Percentiles rank a stretch among this genome's conserved stretches.
These are phyloP conservation scores for Oxyteleia sp. DNA, from an alignment of 2,888 invertebrate species.

Conservation along the genomic window DNA sequence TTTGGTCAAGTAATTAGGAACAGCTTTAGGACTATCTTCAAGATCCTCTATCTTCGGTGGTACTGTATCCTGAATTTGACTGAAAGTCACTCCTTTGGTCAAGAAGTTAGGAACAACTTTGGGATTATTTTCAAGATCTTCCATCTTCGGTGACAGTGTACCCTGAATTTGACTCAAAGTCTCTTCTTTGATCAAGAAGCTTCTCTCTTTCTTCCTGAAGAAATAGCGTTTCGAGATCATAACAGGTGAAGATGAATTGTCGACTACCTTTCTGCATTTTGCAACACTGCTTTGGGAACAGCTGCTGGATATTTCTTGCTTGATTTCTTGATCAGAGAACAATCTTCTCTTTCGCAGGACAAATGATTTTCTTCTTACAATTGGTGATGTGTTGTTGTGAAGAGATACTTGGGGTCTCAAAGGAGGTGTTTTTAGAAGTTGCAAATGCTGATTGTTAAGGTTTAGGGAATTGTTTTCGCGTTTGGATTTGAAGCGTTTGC, in stretches of 20 bases:
- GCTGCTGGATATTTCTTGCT: constrained; percentile 14
- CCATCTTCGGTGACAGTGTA: constrained; percentile 27
- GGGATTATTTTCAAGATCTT: constrained; percentile 35
- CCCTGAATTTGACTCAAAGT: constrained; percentile 3
- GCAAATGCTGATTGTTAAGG: background rate
- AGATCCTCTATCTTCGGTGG: constrained; percentile 35
- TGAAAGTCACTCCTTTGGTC: background rate
- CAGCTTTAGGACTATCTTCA: too few species aligned
- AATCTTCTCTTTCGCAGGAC: constrained; percentile 23
- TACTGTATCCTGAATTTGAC: constrained; percentile 16
- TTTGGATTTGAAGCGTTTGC: background rate
- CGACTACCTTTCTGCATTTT: background rate
- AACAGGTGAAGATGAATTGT: constrained; percentile 26
- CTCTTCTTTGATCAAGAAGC: constrained; percentile 17
- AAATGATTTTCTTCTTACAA: constrained; percentile 10
- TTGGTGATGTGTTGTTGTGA: constrained; percentile 14
- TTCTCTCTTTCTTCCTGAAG: constrained; percentile 24
- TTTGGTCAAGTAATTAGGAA: background rate
- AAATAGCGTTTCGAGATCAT: constrained; percentile 41
- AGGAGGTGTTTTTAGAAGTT: constrained; percentile 29
- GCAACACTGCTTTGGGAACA: background rate
- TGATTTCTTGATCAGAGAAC: constrained; percentile 5
- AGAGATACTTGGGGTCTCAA: background rate
- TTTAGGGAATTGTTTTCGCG: background rate
- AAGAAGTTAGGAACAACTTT: background rate